Percentiles rank a stretch among this genome's conserved stretches.
These are phyloP conservation scores for Halesus radiatus DNA, from an alignment of 1,140 invertebrate genomes.

Conservation along the genomic window DNA sequence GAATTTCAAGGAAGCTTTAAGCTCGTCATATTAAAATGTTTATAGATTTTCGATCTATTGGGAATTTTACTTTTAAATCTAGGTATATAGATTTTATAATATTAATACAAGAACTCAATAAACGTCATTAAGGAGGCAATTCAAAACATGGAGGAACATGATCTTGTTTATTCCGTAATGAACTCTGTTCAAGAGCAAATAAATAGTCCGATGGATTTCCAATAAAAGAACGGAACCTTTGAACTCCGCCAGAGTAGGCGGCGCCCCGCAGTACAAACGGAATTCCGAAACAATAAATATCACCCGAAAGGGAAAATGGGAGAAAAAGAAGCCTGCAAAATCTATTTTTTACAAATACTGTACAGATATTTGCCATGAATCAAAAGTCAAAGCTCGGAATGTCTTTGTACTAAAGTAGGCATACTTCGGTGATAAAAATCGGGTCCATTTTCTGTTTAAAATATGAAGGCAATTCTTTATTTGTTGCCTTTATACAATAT, in stretches of 20 bases:
- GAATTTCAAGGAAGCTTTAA: too few relatives aligned
- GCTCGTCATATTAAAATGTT: too few relatives aligned
- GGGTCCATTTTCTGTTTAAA: conserved; percentile 40
- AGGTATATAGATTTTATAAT: too few relatives aligned
- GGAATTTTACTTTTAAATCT: too few relatives aligned
- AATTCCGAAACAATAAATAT: conserved; percentile 39
- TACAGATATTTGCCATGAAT: conserved; percentile 44
- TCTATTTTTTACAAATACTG: conserved; percentile 39
- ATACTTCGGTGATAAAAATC: conserved; percentile 44
- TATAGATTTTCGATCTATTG: too few relatives aligned
- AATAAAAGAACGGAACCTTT: conserved; percentile 19
- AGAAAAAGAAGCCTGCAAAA: conserved; percentile 21
- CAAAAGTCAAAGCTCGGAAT: conserved; percentile 44
- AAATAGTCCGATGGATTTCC: conserved; percentile 21
- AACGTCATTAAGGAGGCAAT: too few relatives aligned
- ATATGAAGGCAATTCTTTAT: conserved; percentile 41
- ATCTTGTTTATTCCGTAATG: too few relatives aligned
- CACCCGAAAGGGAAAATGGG: conserved; percentile 23
- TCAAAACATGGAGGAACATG: too few relatives aligned
- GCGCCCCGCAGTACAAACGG: conserved; percentile 8
- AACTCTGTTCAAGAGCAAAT: conserved; percentile 16
- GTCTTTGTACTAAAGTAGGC: conserved; percentile 41
- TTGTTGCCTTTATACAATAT: conserved; percentile 4
- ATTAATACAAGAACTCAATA: too few relatives aligned
- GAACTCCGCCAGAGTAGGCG: not conserved